Base-by-base conservation (phyloP, 1,140 invertebrate genomes). In the Aporrectodea caliginosa region DNA sequence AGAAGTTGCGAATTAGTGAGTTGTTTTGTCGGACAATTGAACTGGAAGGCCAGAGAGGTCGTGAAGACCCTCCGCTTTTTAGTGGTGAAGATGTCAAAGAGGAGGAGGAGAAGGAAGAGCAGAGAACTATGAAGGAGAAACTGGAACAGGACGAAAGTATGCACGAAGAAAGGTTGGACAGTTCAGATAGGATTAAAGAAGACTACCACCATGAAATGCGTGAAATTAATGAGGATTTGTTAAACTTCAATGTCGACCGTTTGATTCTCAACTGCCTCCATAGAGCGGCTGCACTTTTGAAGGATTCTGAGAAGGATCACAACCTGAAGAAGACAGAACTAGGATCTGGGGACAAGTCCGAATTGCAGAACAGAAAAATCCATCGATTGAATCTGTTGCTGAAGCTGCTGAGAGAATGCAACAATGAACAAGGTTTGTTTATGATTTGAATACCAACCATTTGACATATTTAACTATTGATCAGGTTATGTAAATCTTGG, bases 1-100 rank as follows among this genome's bases (percentile, higher is more conserved):
- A 73, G 29, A 71, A 80, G 33, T 73, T 80, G 14, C 79, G 80
- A 71, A 78, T 84, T 16, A 81, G 83, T 58, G 73, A 72, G 22
- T 77, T 84, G 29, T 43, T 83, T 2, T n/a, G n/a, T n/a, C n/a
- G n/a, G n/a, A n/a, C n/a, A n/a, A n/a, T n/a, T n/a, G n/a, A n/a
- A n/a, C n/a, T n/a, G n/a, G n/a, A n/a, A n/a, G n/a, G n/a, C n/a
- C n/a, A n/a, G n/a, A n/a, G n/a, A n/a, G 69, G 75, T 58, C 34
- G 35, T 73, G 78, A n/a, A n/a, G n/a, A n/a, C n/a, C n/a, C n/a
- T n/a, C n/a, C n/a, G n/a, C n/a, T n/a, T n/a, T n/a, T n/a, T n/a
- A n/a, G n/a, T n/a, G n/a, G n/a, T n/a, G n/a, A n/a, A n/a, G n/a
- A n/a, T n/a, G n/a, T n/a, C n/a, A n/a, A n/a, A n/a, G n/a, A n/a